Evolutionary conservation across 2,888 invertebrate species (phyloP).

Genomic region (Melitaea athalia): DNA sequence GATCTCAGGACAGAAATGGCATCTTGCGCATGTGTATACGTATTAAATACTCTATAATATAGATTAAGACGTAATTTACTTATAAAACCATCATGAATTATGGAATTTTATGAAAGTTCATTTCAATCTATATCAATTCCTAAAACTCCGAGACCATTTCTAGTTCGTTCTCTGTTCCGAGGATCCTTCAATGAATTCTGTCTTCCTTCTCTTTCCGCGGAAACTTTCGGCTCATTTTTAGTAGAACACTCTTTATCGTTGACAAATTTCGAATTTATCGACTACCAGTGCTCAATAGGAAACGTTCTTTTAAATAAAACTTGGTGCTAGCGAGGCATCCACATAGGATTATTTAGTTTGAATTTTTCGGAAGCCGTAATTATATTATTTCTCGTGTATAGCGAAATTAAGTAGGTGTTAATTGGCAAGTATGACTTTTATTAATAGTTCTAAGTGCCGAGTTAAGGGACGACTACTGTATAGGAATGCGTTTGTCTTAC

Average conservation of each 20-base stretch:
- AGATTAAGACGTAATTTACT: background rate
- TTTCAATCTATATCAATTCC: background rate
- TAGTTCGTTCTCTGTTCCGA: constrained; percentile 1
- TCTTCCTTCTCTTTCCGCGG: constrained; percentile 22
- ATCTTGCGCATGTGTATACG: background rate
- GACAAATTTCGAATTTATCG: constrained; percentile 15
- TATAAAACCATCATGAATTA: background rate
- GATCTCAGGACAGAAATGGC: constrained; percentile 12
- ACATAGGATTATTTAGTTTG: constrained; percentile 36
- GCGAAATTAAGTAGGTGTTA: constrained; percentile 23
- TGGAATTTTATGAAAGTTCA: background rate
- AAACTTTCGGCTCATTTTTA: constrained; percentile 39
- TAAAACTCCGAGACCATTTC: background rate
- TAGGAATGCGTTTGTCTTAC: constrained; percentile 5
- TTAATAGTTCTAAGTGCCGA: constrained; percentile 15
- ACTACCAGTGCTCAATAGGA: constrained; percentile 12
- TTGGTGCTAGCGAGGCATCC: constrained; percentile 40
- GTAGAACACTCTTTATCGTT: constrained; percentile 29
- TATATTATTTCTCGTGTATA: constrained; percentile 27
- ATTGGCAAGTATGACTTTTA: constrained; percentile 25
- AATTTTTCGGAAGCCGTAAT: constrained; percentile 23
- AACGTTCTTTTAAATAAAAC: constrained; percentile 16
- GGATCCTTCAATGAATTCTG: constrained; percentile 20
- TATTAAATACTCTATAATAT: background rate
- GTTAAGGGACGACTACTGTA: constrained; percentile 4